Conservation (phyloP, 2,888 invertebrate species). For the Smittia aterrima region DNA sequence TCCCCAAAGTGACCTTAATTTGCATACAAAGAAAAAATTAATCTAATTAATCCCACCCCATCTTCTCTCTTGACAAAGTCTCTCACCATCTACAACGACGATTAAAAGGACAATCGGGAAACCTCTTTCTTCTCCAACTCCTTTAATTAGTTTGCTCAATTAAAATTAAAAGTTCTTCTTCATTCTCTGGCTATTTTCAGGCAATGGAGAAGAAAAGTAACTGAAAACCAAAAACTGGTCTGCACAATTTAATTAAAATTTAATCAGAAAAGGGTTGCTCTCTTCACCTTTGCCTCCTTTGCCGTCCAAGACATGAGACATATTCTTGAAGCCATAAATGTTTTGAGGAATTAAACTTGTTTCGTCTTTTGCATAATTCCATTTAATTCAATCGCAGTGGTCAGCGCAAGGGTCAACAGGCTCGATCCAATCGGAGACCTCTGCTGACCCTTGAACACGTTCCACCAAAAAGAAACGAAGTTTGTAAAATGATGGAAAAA, state of each 20-base stretch:
- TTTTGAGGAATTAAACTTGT: not conserved
- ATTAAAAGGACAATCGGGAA: not conserved
- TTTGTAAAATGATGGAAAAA: not conserved
- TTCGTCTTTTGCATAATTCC: not conserved
- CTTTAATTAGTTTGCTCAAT: conserved; percentile 38
- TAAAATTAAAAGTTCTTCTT: conserved; percentile 12
- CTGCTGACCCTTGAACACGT: not conserved
- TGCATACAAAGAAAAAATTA: conserved; percentile 36
- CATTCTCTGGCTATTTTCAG: not conserved
- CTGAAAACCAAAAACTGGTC: conserved; percentile 20
- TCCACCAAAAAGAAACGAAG: not conserved
- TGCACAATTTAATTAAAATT: conserved; percentile 39
- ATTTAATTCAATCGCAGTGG: not conserved
- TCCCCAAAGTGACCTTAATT: conserved; percentile 40
- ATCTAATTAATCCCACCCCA: conserved; percentile 15
- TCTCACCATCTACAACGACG: not conserved
- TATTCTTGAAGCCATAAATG: not conserved
- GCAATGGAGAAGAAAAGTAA: not conserved
- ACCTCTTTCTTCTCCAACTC: not conserved
- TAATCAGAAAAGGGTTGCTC: conserved; percentile 27
- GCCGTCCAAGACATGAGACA: not conserved
- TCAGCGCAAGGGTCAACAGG: not conserved
- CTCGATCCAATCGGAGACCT: not conserved
- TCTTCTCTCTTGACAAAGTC: not conserved
- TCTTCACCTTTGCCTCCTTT: not conserved